Evolutionary conservation across 2,113 vertebrate genomes (phyloP).

Genomic region (Burhinus bistriatus): DNA sequence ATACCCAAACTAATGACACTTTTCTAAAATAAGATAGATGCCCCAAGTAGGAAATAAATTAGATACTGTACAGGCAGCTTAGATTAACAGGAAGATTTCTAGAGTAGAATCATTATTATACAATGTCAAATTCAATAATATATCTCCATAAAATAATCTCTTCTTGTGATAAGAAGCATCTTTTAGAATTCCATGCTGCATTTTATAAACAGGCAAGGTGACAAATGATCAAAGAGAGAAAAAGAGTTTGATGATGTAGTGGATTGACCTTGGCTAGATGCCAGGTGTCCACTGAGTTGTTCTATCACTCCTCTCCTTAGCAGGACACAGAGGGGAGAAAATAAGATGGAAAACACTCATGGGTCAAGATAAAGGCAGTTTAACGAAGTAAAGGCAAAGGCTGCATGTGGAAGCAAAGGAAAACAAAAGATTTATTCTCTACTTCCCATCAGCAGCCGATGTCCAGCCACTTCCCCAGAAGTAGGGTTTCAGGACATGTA

Average conservation of each 20-base stretch:
- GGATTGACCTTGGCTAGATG: background rate
- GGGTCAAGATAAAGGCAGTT: background rate
- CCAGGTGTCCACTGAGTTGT: background rate
- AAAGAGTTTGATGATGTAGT: background rate
- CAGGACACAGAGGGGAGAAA: background rate
- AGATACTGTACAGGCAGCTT: accelerated
- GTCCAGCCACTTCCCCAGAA: background rate
- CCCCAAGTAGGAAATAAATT: background rate
- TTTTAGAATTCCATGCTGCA: background rate
- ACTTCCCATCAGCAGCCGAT: background rate
- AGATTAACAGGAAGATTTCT: background rate
- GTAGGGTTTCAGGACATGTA: background rate
- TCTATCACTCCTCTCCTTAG: background rate
- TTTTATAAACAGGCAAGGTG: background rate
- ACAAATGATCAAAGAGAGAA: background rate
- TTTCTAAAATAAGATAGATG: background rate
- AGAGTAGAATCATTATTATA: background rate
- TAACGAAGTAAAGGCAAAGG: background rate
- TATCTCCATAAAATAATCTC: background rate
- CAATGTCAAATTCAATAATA: background rate
- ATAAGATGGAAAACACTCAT: accelerated
- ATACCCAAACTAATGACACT: background rate
- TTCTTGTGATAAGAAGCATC: background rate
- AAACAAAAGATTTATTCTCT: background rate
- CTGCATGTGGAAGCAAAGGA: background rate